Base-by-base conservation (phyloP, 2,888 invertebrate species). In the Lepas anatifera region DNA sequence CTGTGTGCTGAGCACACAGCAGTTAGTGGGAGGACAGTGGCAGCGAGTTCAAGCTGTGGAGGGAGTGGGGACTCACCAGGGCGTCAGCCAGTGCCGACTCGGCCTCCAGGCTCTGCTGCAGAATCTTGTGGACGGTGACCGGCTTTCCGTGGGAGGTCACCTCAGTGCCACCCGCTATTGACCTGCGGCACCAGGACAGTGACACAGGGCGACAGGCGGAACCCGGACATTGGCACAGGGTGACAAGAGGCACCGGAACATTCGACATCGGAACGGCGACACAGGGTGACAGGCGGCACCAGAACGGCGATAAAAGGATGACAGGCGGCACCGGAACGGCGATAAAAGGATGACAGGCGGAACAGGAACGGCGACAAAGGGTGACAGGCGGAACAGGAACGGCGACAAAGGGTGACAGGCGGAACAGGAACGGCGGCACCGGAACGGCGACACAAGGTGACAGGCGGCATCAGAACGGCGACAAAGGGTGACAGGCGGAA, bases 31-130 rank as follows among this genome's bases (percentile, higher is more conserved):
- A n/a, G n/a, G n/a, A n/a, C n/a, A n/a, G n/a, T n/a, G n/a, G n/a
- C n/a, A n/a, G n/a, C n/a, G n/a, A n/a, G n/a, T n/a, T n/a, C n/a
- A n/a, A n/a, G n/a, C n/a, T n/a, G 4, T 10, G 4, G 41, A 1
- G n/a, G 13, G 13, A 1, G 29, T 16, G 25, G 4, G 6, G 70
- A 73, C 72, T 74, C 68, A 77, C 85, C 76, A 89, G 80, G 72
- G 87, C 92, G 80, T 89, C 89, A 11, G 89, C 89, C 68, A 92
- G 80, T 1, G 89, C 88, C 75, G 85, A 87, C 81, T 96, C 95
- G 0, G 94, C 93, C 78, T 95, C 95, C 43, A 91, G 84, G 70
- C 90, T 89, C 79, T 92, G 92, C 76, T 91, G 89, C 69, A 96
- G 81, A 76, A 95, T 87, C 69, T 90, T 86, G 75, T 94, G 88